Base-by-base conservation (phyloP, 1,140 invertebrate genomes). In the Tetramorium alpestre region DNA sequence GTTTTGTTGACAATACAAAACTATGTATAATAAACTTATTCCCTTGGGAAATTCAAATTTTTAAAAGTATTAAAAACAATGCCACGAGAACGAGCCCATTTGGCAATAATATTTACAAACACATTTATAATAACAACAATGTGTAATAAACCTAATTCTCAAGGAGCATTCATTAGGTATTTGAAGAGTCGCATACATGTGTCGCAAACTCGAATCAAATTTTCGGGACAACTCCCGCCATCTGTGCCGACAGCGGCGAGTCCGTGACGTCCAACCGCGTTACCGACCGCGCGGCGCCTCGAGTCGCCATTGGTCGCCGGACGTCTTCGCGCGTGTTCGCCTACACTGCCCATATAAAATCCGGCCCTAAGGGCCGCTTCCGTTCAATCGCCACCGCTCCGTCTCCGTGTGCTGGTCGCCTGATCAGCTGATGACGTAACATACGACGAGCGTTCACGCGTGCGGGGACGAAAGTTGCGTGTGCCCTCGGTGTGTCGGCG, bases 391-490 rank as follows among this genome's bases (percentile, higher is more conserved):
- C 76, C 49, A 11, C 11, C 41, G 13, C 58, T 58, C 18, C 22
- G 41, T 8, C 28, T 60, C 13, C 25, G 44, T 7, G 22, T 22
- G 86, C 22, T 54, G 11, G 41, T 33, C n/a, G 44, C 13, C 18
- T 67, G 81, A 94, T 94, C 94, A 94, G 94, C 94, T 94, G 94
- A 94, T 94, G 94, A 94, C 93, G 94, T 94, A 94, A 94, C 91
- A 93, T 77, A 86, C 91, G 89, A 93, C 86, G 81, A 91, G 67
- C 86, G 62, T 80, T 80, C 60, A 67, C 77, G 69, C 69, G 85
- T 47, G 88, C 85, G 28, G 69, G 69, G 51, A 90, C 70, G 85
- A 87, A 86, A 88, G 60, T 70, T 73, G 54, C 13, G 51, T 41
- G 25, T 82, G 85, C 85, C 85, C 64, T 93, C 90, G 44, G 76